Evolutionary conservation across 2,888 invertebrate genomes (phyloP).

Genomic region (Tinea pellionella): DNA sequence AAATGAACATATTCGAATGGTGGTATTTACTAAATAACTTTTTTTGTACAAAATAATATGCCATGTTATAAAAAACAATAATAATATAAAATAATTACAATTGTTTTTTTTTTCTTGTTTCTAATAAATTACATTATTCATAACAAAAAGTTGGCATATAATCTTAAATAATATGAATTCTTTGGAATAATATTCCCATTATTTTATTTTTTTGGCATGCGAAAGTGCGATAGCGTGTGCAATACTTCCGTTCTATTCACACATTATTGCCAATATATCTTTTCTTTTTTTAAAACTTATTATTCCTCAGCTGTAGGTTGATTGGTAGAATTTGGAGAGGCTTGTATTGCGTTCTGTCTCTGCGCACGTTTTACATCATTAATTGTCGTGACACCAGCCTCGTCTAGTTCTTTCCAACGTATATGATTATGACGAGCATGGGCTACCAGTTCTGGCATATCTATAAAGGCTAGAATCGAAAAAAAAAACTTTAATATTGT

Average conservation of each 20-base stretch:
- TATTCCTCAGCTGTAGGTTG: constrained; percentile 38
- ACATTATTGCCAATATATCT: no score
- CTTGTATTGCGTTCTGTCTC: constrained; percentile 27
- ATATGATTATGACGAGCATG: constrained; percentile 88
- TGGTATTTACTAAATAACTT: background rate
- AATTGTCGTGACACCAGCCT: constrained; percentile 78
- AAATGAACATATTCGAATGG: constrained; percentile 9
- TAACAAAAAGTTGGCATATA: no score
- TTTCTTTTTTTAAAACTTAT: background rate
- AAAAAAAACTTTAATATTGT: background rate
- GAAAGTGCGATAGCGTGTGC: no score
- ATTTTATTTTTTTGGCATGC: no score
- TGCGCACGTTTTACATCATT: constrained; percentile 73
- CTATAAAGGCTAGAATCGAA: constrained; percentile 82
- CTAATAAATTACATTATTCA: no score
- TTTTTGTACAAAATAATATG: background rate
- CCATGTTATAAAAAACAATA: no score
- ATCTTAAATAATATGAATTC: no score
- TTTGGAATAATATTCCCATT: no score
- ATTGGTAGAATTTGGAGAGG: constrained; percentile 25
- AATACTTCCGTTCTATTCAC: no score
- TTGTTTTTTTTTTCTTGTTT: no score
- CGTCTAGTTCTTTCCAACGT: constrained; percentile 90
- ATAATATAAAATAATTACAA: no score
- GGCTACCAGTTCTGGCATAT: constrained; percentile 89